Evolutionary conservation across 2,888 invertebrate species (phyloP).

Genomic region (Pachymerium ferrugineum): DNA sequence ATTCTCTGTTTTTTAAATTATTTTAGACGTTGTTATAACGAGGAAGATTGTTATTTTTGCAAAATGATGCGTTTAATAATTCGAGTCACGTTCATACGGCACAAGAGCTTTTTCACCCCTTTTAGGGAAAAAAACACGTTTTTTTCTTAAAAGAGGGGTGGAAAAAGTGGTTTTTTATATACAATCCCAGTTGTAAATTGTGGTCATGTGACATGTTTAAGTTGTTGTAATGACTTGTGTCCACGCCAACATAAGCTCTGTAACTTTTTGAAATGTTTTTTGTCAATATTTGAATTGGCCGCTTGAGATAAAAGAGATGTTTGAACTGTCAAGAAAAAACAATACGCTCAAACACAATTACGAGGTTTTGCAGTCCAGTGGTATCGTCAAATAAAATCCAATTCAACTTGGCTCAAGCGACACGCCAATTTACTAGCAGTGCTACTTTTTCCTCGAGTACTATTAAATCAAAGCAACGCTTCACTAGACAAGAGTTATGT

Average conservation of each 20-base stretch:
- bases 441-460: too few relatives aligned
- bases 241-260: neutral
- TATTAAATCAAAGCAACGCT: too few relatives aligned
- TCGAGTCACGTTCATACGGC: neutral
- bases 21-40: neutral
- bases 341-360: too few relatives aligned
- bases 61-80: neutral
- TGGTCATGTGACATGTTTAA: slow-evolving; percentile 8
- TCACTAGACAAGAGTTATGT: too few relatives aligned
- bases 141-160: too few relatives aligned
- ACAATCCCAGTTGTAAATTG: neutral
- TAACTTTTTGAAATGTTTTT: neutral
- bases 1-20: neutral
- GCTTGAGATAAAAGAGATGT: too few relatives aligned
- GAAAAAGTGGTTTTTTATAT: neutral
- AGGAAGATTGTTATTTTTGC: neutral
- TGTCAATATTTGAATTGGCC: neutral
- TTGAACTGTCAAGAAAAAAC: too few relatives aligned
- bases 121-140: neutral
- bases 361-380: too few relatives aligned
- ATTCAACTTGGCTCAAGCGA: too few relatives aligned
- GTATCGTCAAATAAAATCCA: too few relatives aligned
- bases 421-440: too few relatives aligned
- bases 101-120: neutral
- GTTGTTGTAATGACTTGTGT: neutral